Evolutionary conservation across 2,113 vertebrate species (phyloP), one percentile per base, ranked within the genome.

Genomic region (Holacanthus passer): DNA sequence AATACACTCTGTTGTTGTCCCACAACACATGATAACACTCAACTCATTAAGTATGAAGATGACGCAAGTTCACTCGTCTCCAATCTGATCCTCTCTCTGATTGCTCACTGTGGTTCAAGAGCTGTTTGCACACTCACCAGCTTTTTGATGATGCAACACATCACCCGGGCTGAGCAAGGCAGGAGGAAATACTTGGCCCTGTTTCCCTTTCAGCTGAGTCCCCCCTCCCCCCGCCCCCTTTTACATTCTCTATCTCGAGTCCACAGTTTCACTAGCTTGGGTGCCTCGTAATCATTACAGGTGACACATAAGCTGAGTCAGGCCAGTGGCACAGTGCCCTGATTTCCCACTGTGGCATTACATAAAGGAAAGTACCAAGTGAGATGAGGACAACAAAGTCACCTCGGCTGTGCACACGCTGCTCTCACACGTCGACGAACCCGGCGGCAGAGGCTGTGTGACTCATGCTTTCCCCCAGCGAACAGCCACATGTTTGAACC

Each of bases 291-390:
- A 81, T 85, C 82, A 47, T 64, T 64, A 53, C 75, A 77, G 86
- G 87, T 91, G 89, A 82, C 63, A 32, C 43, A 48, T 16, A 27
- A 1, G 77, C 82, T 79, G 88, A 91, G 64, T 90, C 83, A 82
- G 70, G 31, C 35, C 29, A 1, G 82, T 89, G 88, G 88, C 87
- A 80, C 88, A 86, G 87, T 85, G 90, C 88, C 89, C 87, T 67
- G 67, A 16, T 89, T 92, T 83, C 83, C 58, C 55, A 11, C 83
- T 29, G 76, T 27, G 35, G 37, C n/a, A 3, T 91, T 88, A 58
- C 77, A 81, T 79, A 81, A 84, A 86, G 77, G 35, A 81, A 67
- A 72, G 79, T 19, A 68, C 47, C 6, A 41, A 70, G 79, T 55
- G 55, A 76, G 73, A 20, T 22, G 81, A 86, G 82, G 86, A 84